Conservation (phyloP, 2,888 invertebrate species). For the Oscheius sp. region DNA sequence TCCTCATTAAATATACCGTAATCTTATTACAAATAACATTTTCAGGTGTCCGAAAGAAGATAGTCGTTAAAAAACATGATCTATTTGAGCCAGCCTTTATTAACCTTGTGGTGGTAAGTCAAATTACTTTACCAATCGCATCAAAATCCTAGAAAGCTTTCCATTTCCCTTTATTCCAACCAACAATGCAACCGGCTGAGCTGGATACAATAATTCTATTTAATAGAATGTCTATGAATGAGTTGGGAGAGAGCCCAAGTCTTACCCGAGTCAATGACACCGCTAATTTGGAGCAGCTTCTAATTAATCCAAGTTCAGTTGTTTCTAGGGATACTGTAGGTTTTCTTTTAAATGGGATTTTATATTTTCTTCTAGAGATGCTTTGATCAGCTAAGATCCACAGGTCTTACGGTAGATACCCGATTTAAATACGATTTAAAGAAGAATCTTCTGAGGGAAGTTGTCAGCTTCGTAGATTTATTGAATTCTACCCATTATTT, state of each 20-base stretch:
- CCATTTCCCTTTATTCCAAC: no score
- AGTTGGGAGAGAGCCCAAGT: background rate
- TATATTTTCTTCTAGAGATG: background rate
- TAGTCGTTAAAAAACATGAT: no score
- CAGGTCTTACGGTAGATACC: background rate
- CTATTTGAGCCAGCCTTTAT: no score
- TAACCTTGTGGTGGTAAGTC: no score
- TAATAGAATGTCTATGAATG: constrained; percentile 1
- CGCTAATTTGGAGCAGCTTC: background rate
- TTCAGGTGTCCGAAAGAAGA: no score
- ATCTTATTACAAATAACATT: no score
- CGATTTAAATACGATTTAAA: background rate
- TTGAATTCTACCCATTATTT: constrained; percentile 11
- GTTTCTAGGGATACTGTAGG: background rate
- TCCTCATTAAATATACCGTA: no score
- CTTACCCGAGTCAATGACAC: background rate
- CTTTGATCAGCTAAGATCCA: background rate
- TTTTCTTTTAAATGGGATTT: background rate
- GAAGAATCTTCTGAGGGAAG: background rate
- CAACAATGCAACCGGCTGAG: background rate
- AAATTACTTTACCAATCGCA: no score
- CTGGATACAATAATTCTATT: background rate
- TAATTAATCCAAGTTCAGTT: background rate
- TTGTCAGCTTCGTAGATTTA: constrained; percentile 1
- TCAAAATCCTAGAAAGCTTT: no score